Percentiles rank a stretch among this genome's conserved stretches.
Evolutionary conservation across 2,888 invertebrate species (phyloP).

Genomic region (Leptopilina myrica): DNA sequence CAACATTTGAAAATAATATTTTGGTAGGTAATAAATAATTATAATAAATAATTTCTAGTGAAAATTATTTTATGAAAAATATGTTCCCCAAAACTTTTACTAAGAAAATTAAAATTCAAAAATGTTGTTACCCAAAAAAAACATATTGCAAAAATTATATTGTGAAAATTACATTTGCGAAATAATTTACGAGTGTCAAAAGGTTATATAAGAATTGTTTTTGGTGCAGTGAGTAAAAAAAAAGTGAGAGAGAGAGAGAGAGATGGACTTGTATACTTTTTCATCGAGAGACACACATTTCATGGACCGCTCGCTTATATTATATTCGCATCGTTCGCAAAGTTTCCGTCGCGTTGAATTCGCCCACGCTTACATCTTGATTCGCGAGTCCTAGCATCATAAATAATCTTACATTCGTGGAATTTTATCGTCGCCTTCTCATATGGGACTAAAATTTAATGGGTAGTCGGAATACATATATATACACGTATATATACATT

Average conservation of each 20-base stretch:
- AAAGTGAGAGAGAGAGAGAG: background rate
- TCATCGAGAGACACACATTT: slow-evolving; percentile 42
- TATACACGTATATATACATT: no score
- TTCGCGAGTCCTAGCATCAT: slow-evolving; percentile 54
- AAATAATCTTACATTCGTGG: slow-evolving; percentile 57
- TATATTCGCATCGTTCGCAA: slow-evolving; percentile 29
- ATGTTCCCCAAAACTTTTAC: no score
- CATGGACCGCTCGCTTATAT: slow-evolving; percentile 35
- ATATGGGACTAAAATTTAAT: slow-evolving; percentile 51
- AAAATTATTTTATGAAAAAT: no score
- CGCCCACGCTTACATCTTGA: slow-evolving; percentile 58
- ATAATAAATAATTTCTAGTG: no score
- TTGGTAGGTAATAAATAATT: no score
- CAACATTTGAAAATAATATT: no score
- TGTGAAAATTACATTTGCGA: no score
- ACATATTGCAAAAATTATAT: no score
- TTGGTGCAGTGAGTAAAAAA: background rate
- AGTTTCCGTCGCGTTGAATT: slow-evolving; percentile 42
- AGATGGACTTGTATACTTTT: slow-evolving; percentile 44
- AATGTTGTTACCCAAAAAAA: no score
- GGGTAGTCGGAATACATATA: slow-evolving; percentile 15
- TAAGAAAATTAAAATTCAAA: no score
- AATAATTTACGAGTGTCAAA: background rate
- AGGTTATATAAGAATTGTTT: background rate
- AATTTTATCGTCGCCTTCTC: slow-evolving; percentile 56